Conservation (phyloP, 2,113 vertebrate species). For the Caloenas nicobarica region DNA sequence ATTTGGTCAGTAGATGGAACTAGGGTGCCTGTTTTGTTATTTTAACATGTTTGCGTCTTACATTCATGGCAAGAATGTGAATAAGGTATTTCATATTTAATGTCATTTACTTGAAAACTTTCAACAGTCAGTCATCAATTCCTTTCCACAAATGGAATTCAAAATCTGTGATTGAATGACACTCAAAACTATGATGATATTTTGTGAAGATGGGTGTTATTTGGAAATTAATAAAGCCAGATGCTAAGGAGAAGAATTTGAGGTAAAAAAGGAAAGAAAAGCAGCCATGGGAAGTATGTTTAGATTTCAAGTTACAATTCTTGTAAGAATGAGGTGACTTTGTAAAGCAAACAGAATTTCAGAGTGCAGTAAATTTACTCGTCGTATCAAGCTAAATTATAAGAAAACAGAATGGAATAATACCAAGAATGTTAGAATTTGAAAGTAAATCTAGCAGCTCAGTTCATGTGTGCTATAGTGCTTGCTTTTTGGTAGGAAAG, state of each 20-base stretch:
- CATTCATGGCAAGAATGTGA: background rate
- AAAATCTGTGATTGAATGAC: background rate
- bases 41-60: background rate
- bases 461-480: background rate
- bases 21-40: background rate
- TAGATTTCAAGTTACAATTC: background rate
- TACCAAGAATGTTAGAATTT: background rate
- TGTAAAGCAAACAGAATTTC: background rate
- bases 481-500: background rate
- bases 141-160: background rate
- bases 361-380: background rate
- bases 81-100: background rate
- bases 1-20: background rate
- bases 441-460: background rate
- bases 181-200: background rate
- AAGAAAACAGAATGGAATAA: background rate
- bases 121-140: background rate
- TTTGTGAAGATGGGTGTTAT: background rate
- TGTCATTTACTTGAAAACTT: background rate
- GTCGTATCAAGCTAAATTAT: background rate
- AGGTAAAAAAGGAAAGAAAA: background rate
- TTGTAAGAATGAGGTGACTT: background rate
- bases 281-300: background rate
- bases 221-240: background rate
- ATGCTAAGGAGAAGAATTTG: background rate